phyloP scores from a whole-genome alignment of 2,888 invertebrate genomes.

The Eupithecia exiguata region DNA sequence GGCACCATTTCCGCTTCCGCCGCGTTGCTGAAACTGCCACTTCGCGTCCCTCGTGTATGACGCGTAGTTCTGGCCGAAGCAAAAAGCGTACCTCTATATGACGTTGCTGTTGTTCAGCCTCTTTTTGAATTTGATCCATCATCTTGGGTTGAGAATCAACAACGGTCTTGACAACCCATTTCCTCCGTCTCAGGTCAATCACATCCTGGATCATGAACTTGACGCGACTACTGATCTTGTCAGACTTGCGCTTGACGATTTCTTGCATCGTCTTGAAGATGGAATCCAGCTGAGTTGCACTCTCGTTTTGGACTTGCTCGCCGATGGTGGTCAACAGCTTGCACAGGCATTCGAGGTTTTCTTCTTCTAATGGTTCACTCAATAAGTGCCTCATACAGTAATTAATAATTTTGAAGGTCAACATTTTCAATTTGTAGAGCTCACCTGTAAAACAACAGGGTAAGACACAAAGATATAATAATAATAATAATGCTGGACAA shows the following conservation, averaged over 20 bases:
- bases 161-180: slow-evolving; percentile 93
- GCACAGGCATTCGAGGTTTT: slow-evolving; percentile 96
- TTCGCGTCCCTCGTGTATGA: no score
- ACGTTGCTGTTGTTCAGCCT: slow-evolving; percentile 92
- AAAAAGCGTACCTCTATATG: slow-evolving; percentile 85
- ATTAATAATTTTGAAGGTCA: slow-evolving; percentile 94
- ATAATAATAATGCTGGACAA: no score
- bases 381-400: slow-evolving; percentile 92
- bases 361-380: slow-evolving; percentile 91
- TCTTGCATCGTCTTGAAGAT: slow-evolving; percentile 88
- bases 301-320: slow-evolving; percentile 86
- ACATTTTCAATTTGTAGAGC: slow-evolving; percentile 95
- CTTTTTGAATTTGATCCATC: slow-evolving; percentile 96
- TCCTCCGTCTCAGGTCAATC: slow-evolving; percentile 91
- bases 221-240: slow-evolving; percentile 86
- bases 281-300: slow-evolving; percentile 74
- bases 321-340: slow-evolving; percentile 96
- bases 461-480: no score
- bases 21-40: no score
- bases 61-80: slow-evolving; percentile 46
- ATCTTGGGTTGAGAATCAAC: slow-evolving; percentile 94
- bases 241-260: slow-evolving; percentile 86
- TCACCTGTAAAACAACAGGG: slow-evolving; percentile 83
- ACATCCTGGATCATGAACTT: slow-evolving; percentile 95
- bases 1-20: no score